phyloP scores from a whole-genome alignment of 2,888 invertebrate species.

The Phymatocera aterrima region DNA sequence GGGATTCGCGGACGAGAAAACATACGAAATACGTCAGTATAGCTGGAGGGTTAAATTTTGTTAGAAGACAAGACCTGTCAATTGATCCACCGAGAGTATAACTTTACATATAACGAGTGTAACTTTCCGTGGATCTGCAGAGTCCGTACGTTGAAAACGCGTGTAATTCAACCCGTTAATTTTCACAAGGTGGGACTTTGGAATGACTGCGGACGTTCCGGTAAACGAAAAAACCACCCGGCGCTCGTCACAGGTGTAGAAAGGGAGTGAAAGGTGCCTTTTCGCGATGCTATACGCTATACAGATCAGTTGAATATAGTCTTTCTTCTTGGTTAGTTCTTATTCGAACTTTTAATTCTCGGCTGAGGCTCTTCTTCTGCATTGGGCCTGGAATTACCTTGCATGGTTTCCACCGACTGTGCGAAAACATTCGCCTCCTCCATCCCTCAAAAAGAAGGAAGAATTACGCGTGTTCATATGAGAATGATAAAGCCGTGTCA shows the following conservation, averaged over 20 bases:
- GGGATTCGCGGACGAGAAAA: too few species aligned
- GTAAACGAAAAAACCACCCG: slow-evolving; percentile 18
- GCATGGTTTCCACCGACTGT: neutral
- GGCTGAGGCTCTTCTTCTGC: neutral
- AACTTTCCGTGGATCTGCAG: too few species aligned
- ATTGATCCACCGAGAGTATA: too few species aligned
- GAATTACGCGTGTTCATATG: neutral
- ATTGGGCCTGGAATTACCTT: neutral
- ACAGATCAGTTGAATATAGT: too few species aligned
- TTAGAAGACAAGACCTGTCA: too few species aligned
- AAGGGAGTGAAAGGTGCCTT: slow-evolving; percentile 23
- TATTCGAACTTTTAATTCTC: neutral
- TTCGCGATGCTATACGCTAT: neutral
- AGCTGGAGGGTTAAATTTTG: too few species aligned
- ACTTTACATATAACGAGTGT: too few species aligned
- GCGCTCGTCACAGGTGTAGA: neutral
- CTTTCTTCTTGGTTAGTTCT: neutral
- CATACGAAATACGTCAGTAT: too few species aligned
- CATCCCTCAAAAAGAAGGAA: neutral
- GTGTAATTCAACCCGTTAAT: too few species aligned
- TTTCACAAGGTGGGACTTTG: too few species aligned
- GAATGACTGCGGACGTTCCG: neutral
- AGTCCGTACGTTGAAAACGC: too few species aligned
- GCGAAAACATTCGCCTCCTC: neutral
- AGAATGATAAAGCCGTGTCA: neutral